phyloP scores from a whole-genome alignment of 2,888 invertebrate species.

The Halictus ligatus region DNA sequence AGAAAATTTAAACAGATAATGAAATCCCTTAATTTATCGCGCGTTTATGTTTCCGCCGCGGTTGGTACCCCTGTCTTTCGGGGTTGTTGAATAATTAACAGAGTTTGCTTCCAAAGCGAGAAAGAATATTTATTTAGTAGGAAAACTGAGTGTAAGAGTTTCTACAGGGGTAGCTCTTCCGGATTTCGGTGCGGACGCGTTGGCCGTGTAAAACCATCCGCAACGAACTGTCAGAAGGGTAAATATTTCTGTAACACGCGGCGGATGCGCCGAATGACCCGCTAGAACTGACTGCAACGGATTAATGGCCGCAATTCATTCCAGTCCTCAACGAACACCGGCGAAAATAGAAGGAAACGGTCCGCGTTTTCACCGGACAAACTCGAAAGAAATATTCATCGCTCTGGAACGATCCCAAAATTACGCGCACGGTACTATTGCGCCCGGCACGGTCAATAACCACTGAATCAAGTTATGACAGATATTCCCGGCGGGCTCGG shows the following conservation, averaged over 20 bases:
- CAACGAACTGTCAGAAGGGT: background rate
- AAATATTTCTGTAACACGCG: constrained; percentile 3
- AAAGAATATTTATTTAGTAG: too few species aligned
- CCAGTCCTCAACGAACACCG: background rate
- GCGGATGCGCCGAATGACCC: constrained; percentile 7
- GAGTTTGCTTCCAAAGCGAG: too few species aligned
- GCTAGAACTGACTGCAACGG: constrained; percentile 7
- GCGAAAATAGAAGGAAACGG: constrained; percentile 19
- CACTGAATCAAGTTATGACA: constrained; percentile 12
- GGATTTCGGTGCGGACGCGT: too few species aligned
- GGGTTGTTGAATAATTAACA: too few species aligned
- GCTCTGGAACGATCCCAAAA: constrained; percentile 13
- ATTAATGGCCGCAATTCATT: constrained; percentile 21
- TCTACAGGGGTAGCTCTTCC: background rate
- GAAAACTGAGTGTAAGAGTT: too few species aligned
- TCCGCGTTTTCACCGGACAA: constrained; percentile 6
- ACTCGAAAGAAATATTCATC: constrained; percentile 18
- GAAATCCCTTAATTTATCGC: background rate
- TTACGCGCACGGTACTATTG: background rate
- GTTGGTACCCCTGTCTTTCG: background rate
- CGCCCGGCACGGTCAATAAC: background rate
- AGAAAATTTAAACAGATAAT: too few species aligned
- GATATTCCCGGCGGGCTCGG: background rate
- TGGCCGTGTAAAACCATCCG: too few species aligned
- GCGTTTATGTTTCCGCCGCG: background rate